A percentile compares a stretch with the other conserved stretches of the same genome.
Conservation (phyloP, 2,113 vertebrate species). For the Engraulis encrasicolus region DNA sequence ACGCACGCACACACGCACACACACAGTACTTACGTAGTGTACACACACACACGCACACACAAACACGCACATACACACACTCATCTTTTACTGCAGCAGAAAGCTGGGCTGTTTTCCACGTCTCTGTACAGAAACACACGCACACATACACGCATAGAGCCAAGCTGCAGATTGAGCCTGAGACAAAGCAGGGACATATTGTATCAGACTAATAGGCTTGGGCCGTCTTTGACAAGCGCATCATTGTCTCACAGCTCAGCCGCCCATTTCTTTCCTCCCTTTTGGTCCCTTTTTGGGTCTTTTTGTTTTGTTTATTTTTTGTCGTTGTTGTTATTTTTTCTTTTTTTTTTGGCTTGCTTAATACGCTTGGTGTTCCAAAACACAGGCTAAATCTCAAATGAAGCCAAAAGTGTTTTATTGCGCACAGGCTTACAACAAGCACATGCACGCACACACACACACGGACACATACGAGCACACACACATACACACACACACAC, state of each 20-base stretch:
- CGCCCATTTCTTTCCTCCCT: neutral
- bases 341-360: neutral
- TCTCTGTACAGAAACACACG: constrained; percentile 37
- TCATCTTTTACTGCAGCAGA: constrained; percentile 25
- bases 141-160: too few species aligned
- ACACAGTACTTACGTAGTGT: too few species aligned
- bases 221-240: constrained; percentile 3
- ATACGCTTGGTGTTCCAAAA: neutral
- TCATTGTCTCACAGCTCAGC: constrained; percentile 7
- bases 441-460: too few species aligned
- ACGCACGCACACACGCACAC: too few species aligned
- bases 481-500: too few species aligned
- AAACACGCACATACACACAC: too few species aligned
- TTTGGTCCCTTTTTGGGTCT: neutral
- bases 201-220: constrained; percentile 4
- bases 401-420: neutral
- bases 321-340: too few species aligned
- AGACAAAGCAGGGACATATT: constrained; percentile 19
- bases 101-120: constrained; percentile 35
- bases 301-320: too few species aligned
- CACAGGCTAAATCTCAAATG: constrained; percentile 8
- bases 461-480: too few species aligned
- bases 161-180: neutral
- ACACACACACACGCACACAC: too few species aligned
- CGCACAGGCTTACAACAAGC: neutral